These are phyloP conservation scores for Ginglymostoma cirratum DNA, from an alignment of 2,113 vertebrate species.

Conservation along the genomic window DNA sequence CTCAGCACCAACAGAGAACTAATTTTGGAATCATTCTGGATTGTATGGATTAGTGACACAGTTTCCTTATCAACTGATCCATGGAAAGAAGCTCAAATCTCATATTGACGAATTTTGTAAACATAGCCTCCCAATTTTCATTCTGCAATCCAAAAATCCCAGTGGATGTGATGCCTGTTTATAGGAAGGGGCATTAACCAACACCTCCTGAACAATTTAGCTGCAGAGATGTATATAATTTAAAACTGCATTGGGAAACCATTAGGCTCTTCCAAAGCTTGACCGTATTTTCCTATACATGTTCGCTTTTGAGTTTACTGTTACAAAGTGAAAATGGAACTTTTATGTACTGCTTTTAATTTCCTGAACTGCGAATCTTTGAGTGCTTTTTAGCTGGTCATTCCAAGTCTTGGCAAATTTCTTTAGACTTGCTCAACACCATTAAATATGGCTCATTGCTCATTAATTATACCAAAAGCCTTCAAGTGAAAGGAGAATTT, in stretches of 20 bases:
- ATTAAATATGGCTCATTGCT: background rate
- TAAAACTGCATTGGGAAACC: background rate
- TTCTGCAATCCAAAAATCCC: background rate
- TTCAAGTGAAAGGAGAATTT: background rate
- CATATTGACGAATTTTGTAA: background rate
- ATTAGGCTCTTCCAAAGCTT: background rate
- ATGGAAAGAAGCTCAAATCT: background rate
- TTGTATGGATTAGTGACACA: background rate
- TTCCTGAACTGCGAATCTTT: background rate
- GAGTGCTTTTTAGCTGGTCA: background rate
- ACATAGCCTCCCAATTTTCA: background rate
- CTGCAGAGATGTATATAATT: background rate
- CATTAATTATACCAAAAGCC: conserved; percentile 1
- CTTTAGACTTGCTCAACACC: background rate
- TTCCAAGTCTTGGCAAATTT: background rate
- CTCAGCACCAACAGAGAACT: background rate
- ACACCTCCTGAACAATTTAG: background rate
- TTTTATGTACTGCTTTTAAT: background rate
- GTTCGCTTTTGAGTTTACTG: too few species aligned
- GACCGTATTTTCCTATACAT: background rate
- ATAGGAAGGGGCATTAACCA: too few species aligned
- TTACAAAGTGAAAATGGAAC: background rate
- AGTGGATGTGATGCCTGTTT: too few species aligned
- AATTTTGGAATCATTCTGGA: background rate
- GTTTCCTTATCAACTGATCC: background rate